Evolutionary conservation across 2,113 vertebrate genomes (phyloP).

Genomic region (Hyperopisus bebe): DNA sequence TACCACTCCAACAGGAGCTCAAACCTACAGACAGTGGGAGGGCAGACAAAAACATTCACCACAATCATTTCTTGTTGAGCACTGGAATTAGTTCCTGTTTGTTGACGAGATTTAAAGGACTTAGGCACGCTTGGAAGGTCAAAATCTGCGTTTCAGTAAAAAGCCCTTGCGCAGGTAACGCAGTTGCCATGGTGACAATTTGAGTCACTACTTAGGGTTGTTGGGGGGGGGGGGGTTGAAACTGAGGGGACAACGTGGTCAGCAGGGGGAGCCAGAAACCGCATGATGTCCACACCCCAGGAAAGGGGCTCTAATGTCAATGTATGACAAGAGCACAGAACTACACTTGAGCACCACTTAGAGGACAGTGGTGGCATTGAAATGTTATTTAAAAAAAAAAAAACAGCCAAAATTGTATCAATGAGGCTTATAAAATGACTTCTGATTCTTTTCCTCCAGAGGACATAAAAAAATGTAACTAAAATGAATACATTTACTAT

Average conservation of each 20-base stretch:
- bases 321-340: not conserved
- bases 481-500: not conserved
- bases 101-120: not conserved
- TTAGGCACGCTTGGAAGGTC: not conserved
- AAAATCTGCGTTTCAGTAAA: not conserved
- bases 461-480: not conserved
- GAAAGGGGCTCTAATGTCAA: not conserved
- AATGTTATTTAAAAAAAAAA: not conserved
- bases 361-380: not conserved
- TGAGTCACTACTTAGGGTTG: not conserved
- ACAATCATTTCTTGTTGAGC: not conserved
- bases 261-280: not conserved
- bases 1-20: not conserved
- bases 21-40: not conserved
- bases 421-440: not conserved
- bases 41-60: not conserved
- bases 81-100: not conserved
- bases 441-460: not conserved
- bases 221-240: not conserved
- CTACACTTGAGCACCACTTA: not conserved
- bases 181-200: conserved; percentile 9
- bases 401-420: not conserved
- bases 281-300: not conserved
- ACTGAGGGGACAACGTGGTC: not conserved
- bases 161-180: not conserved